Evolutionary conservation across 2,113 vertebrate species (phyloP).

Genomic region (Macaca fascicularis): DNA sequence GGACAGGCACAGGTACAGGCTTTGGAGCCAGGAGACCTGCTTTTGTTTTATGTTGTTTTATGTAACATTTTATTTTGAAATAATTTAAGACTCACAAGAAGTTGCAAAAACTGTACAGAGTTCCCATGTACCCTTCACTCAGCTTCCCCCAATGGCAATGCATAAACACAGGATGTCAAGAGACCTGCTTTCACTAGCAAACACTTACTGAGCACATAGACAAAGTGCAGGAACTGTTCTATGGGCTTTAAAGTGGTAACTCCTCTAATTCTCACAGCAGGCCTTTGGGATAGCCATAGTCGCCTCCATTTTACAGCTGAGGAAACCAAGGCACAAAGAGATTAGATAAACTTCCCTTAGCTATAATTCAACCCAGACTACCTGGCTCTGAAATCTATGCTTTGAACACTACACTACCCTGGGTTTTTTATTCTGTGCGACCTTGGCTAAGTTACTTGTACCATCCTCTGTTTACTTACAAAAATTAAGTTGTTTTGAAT

Average conservation of each 20-base stretch:
- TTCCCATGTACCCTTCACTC: not conserved
- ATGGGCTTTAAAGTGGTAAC: not conserved
- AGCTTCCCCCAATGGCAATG: not conserved
- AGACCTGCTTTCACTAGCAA: not conserved
- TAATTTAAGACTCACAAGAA: not conserved
- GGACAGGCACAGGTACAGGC: not conserved
- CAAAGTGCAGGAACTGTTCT: not conserved
- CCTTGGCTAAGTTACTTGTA: not conserved
- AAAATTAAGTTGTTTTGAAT: not conserved
- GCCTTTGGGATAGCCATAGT: not conserved
- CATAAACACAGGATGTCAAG: not conserved
- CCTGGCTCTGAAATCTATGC: not conserved
- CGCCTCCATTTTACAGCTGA: not conserved
- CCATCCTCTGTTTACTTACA: not conserved
- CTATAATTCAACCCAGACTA: not conserved
- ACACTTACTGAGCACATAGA: not conserved
- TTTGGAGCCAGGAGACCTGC: not conserved
- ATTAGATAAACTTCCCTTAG: not conserved
- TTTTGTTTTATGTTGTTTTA: not conserved
- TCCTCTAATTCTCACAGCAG: not conserved
- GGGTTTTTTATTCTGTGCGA: not conserved
- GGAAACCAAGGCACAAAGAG: not conserved
- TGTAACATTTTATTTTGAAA: conserved; percentile 12
- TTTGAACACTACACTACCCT: not conserved
- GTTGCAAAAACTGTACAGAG: not conserved